Base-by-base conservation (phyloP, 2,888 invertebrate genomes). In the Drosophila siamana region DNA sequence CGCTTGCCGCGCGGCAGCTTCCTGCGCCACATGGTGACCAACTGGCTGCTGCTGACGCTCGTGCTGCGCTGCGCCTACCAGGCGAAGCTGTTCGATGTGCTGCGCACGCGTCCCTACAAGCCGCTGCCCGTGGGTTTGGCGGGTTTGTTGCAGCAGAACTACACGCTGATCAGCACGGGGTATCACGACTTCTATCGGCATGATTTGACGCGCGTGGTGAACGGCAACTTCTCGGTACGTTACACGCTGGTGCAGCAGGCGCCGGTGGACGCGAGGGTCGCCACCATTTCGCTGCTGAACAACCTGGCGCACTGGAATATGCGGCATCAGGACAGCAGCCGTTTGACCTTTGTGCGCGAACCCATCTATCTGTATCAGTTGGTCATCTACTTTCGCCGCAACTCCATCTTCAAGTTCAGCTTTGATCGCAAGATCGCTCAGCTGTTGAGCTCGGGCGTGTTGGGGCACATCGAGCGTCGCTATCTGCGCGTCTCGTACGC, bases 1-100 rank as follows among this genome's bases (percentile, higher is more conserved):
- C 15, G 71, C 0, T 1, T 86, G 13, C 89, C 91, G 0, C 60
- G 57, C 2, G 50, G 69, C 1, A 80, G 74, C 2, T 83, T 89
- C 13, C 69, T 89, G 1, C 88, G 91, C 0, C 86, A 84, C 13
- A 48, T 90, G 7, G 30, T 91, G 2, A 67, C 80, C 47, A 47
- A 76, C 7, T 91, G 91, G 91, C 43, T 91, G 7, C 30, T 90
- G 0, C 60, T 79, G 1, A 81, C 88, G 0, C 52, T 91, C 2
- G 78, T 91, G 8, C 44, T 91, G 28, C 89, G 91, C 2, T 87
- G 84, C 38, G 90, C 90, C 26, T 91, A 91, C 51, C 91, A 91
- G 68, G 91, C 89, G 0, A 90, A 90, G n/a, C 41, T 91, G 26
- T 91, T 88, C 44, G 88, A 90, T 19, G 79, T 88, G 15, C 62